phyloP scores from a whole-genome alignment of 2,113 vertebrate genomes.

The Sander lucioperca region DNA sequence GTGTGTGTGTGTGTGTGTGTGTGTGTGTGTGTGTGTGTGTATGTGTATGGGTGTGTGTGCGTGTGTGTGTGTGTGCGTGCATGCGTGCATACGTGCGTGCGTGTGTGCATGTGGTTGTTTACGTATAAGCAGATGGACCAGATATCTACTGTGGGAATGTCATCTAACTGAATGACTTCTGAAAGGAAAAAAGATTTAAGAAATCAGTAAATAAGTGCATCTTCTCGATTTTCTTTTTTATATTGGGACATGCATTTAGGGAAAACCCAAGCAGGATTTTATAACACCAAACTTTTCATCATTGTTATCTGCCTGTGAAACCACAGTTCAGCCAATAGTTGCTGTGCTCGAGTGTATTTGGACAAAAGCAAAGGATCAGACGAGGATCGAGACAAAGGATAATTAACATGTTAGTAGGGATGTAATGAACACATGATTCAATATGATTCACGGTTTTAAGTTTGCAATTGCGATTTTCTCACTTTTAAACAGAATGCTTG shows the following conservation, averaged over 20 bases:
- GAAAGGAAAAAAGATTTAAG: too few species aligned
- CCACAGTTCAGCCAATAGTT: not conserved
- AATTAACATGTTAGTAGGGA: not conserved
- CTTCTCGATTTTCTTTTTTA: not conserved
- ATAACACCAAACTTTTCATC: not conserved
- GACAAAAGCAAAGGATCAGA: not conserved
- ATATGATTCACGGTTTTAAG: too few species aligned
- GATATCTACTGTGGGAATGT: not conserved
- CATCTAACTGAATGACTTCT: not conserved
- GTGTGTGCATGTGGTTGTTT: slow-evolving; percentile 7
- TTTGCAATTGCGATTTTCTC: too few species aligned
- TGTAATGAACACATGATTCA: too few species aligned
- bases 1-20: too few species aligned
- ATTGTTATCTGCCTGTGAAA: not conserved
- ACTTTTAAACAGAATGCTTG: too few species aligned
- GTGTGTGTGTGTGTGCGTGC: too few species aligned
- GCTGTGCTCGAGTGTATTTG: not conserved
- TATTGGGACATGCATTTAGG: not conserved
- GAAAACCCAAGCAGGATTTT: not conserved
- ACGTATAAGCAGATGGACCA: not conserved
- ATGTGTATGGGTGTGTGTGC: too few species aligned
- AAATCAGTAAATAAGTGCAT: not conserved
- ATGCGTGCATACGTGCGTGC: too few species aligned
- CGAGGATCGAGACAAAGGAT: too few species aligned
- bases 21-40: too few species aligned